Conservation (phyloP, 2,113 vertebrate species). For the Aleadryas rufinucha region DNA sequence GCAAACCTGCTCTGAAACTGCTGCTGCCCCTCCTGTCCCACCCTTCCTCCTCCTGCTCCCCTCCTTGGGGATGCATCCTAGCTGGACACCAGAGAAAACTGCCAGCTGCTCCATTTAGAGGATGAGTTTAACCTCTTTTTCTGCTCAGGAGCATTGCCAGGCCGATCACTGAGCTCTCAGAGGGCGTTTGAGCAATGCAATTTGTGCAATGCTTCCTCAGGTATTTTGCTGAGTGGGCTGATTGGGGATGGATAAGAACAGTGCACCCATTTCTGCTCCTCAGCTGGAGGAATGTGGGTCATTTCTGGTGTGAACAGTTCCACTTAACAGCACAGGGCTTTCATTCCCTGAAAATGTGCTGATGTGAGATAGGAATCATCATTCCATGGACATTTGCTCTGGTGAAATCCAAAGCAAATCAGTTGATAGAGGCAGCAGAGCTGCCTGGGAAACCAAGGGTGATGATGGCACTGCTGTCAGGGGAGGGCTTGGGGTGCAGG, state of each 20-base stretch:
- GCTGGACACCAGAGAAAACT: background rate
- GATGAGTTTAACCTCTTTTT: background rate
- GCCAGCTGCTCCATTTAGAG: background rate
- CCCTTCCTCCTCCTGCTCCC: background rate
- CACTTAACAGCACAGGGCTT: background rate
- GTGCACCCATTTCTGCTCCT: background rate
- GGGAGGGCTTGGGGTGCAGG: background rate
- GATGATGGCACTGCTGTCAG: background rate
- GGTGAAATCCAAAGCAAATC: background rate
- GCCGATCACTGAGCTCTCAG: background rate
- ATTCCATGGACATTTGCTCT: background rate
- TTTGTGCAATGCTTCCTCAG: background rate
- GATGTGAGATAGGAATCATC: background rate
- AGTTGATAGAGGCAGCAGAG: background rate
- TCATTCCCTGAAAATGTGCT: background rate
- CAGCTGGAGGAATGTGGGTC: background rate
- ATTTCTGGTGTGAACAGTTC: background rate
- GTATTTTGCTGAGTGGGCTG: background rate
- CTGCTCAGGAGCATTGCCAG: background rate
- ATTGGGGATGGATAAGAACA: fast-evolving
- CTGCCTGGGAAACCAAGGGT: background rate
- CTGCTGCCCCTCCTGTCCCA: background rate
- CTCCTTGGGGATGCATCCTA: background rate
- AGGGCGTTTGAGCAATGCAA: background rate
- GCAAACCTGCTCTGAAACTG: background rate